Base-by-base conservation (phyloP, 2,888 invertebrate species). In the Hydrotaea diabolus region DNA sequence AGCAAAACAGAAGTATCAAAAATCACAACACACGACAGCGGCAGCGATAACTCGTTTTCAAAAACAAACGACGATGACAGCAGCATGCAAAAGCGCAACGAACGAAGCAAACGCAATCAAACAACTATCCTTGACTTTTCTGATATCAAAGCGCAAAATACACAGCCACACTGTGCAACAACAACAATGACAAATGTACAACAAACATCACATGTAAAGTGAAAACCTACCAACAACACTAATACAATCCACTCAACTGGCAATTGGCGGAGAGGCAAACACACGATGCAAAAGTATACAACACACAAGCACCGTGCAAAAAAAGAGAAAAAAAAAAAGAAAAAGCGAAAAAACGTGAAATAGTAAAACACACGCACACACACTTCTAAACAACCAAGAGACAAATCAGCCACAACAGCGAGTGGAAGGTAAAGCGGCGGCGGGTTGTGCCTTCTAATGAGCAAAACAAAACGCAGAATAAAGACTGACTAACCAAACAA, bases 191-290 rank as follows among this genome's bases (percentile, higher is more conserved):
- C 15, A 64, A 43, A 31, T 2, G 31, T 17, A 64, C 36, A 4
- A 11, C 19, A 11, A 31, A 62, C 59, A 72, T 26, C 36, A 39
- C 19, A 36, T 55, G 43, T 46, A 66, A 76, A 49, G n/a, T 59
- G 21, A 62, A 46, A 64, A 26, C 15, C 31, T 17, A 31, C 15
- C 36, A 76, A 76, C 49, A 76, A 15, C 76, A 49, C 36, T 39
- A n/a, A 74, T n/a, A 59, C 13, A 62, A 11, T 8, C 5, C 23
- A 43, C 57, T 55, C 19, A 57, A 72, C 31, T 39, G 1, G 9
- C 4, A 39, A 4, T 9, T 39, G 39, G 39, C 17, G 17, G 5
- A 43, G 26, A 7, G 7, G 39, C 55, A 39, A 8, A 73, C 55
- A 39, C 19, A 55, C n/a, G n/a, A n/a, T n/a, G n/a, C n/a, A n/a